Conservation (phyloP, 2,888 invertebrate species). For the Lithophane ornitopus region DNA sequence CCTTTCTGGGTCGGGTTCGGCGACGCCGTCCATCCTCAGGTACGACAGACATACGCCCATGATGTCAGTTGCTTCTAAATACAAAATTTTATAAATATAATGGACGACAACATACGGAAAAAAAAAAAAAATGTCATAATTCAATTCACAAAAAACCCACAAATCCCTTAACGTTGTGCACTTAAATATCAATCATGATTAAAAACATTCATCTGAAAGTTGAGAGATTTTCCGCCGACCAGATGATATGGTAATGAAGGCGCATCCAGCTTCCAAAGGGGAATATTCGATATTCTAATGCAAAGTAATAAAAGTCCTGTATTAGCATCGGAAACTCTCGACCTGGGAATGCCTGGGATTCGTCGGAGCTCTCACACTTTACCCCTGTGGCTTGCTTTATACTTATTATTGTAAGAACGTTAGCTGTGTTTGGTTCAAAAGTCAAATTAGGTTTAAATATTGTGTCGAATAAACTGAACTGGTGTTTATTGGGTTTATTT, state of each 20-base stretch:
- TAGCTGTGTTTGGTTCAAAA: slow-evolving; percentile 20
- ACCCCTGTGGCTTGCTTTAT: slow-evolving; percentile 43
- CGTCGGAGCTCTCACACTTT: slow-evolving; percentile 54
- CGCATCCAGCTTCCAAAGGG: slow-evolving; percentile 72
- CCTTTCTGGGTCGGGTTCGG: too few species aligned
- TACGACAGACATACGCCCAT: too few species aligned
- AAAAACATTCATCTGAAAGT: slow-evolving; percentile 57
- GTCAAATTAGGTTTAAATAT: slow-evolving; percentile 34
- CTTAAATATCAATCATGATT: slow-evolving; percentile 47
- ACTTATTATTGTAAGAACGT: slow-evolving; percentile 19
- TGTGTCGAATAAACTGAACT: background rate
- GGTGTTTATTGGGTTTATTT: too few species aligned
- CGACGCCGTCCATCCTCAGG: too few species aligned
- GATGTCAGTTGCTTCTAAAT: too few species aligned
- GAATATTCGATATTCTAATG: slow-evolving; percentile 85
- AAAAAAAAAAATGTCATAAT: background rate
- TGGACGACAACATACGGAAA: background rate
- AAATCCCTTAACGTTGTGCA: background rate
- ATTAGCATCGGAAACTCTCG: slow-evolving; percentile 67
- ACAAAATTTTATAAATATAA: background rate
- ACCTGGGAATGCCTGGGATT: slow-evolving; percentile 62
- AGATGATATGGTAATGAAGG: slow-evolving; percentile 78
- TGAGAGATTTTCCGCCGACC: slow-evolving; percentile 60
- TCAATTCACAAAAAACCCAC: background rate
- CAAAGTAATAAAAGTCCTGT: slow-evolving; percentile 80